These are phyloP conservation scores for Telenomus remus DNA, from an alignment of 1,140 invertebrate species.

Conservation along the genomic window DNA sequence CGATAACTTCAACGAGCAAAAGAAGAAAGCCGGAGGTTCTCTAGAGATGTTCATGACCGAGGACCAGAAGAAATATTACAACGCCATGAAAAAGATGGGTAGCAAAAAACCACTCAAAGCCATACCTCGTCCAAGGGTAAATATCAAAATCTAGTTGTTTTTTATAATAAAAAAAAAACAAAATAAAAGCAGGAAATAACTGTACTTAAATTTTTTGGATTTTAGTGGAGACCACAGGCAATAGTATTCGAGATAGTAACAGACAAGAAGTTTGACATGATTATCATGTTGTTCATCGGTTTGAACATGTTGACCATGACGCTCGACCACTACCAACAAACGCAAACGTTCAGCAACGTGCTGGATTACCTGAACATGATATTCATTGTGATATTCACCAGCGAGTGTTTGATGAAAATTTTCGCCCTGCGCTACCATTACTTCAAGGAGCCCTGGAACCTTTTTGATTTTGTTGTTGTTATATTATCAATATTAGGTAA, in stretches of 20 bases:
- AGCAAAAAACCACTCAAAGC: conserved; percentile 98
- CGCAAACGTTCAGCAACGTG: conserved; percentile 86
- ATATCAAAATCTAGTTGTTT: too few relatives aligned
- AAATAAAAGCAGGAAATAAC: too few relatives aligned
- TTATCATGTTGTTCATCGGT: conserved; percentile 99
- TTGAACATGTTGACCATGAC: conserved; percentile 99
- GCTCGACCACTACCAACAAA: conserved; percentile 95
- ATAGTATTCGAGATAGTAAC: conserved; percentile 98
- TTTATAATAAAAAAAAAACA: too few relatives aligned
- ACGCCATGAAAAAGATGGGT: conserved; percentile 99
- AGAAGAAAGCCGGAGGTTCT: conserved; percentile 98
- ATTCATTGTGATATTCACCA: conserved; percentile 98
- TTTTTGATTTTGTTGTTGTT: conserved; percentile 99
- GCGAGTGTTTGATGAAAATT: conserved; percentile 97
- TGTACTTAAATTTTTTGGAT: too few relatives aligned
- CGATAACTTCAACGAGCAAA: conserved; percentile 97
- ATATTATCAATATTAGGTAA: conserved; percentile 98
- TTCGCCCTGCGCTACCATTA: conserved; percentile 97
- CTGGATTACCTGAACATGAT: conserved; percentile 95
- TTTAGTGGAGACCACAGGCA: conserved; percentile 94
- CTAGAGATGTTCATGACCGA: conserved; percentile 99
- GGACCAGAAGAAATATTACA: conserved; percentile 99
- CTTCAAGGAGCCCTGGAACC: conserved; percentile 99
- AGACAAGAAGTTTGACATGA: conserved; percentile 99
- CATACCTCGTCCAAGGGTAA: conserved; percentile 95